Evolutionary conservation across 2,888 invertebrate genomes (phyloP).

Genomic region (Hybos culiciformis): DNA sequence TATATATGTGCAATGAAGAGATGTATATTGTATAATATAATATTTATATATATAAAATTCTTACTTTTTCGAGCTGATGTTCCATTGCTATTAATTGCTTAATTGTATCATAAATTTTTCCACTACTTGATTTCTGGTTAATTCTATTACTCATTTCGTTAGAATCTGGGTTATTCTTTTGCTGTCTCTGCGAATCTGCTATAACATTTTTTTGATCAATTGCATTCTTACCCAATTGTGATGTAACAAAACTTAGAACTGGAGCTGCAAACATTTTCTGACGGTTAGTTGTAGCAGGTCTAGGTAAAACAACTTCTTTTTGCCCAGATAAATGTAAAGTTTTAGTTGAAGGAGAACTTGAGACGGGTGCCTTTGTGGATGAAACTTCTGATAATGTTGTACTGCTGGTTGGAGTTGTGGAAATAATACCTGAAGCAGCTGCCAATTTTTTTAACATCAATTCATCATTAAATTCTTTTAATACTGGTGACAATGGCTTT

Average conservation of each 20-base stretch:
- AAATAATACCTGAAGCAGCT: no score
- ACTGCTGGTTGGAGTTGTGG: constrained; percentile 2
- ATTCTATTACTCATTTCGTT: background rate
- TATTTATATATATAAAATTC: no score
- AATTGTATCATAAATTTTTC: constrained; percentile 39
- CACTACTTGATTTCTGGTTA: constrained; percentile 4
- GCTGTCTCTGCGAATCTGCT: background rate
- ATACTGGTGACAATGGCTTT: constrained; percentile 10
- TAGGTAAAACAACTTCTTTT: constrained; percentile 48
- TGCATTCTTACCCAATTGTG: background rate
- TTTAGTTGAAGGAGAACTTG: constrained; percentile 33
- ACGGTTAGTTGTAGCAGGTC: constrained; percentile 43
- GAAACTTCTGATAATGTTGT: constrained; percentile 41
- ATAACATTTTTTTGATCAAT: background rate
- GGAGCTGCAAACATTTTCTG: constrained; percentile 31
- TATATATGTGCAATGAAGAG: no score
- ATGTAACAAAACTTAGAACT: background rate
- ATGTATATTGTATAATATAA: no score
- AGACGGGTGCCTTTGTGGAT: constrained; percentile 26
- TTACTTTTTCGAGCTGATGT: constrained; percentile 26
- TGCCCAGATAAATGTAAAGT: constrained; percentile 35
- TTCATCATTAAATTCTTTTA: constrained; percentile 1
- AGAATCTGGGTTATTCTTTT: constrained; percentile 12
- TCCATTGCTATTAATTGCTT: constrained; percentile 43
- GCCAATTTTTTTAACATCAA: background rate